phyloP scores from a whole-genome alignment of 2,888 invertebrate species.

The Bruchidius siliquastri region DNA sequence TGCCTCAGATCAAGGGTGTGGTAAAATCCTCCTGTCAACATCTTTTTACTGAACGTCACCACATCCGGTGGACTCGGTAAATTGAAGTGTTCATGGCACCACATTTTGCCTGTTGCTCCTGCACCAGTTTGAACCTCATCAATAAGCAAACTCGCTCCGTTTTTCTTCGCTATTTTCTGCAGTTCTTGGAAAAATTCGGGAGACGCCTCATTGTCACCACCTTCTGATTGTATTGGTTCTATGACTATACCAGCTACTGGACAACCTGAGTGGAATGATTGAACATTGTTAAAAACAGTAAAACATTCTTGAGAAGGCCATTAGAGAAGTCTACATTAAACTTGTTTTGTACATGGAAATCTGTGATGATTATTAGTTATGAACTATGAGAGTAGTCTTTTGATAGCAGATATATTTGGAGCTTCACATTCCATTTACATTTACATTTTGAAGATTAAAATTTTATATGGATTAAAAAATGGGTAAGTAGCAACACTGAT shows the following conservation, averaged over 20 bases:
- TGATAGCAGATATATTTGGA: too few relatives aligned
- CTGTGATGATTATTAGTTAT: too few relatives aligned
- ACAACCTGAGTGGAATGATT: conserved; percentile 17
- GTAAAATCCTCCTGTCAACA: conserved; percentile 94
- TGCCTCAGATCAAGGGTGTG: conserved; percentile 70
- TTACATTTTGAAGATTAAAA: too few relatives aligned
- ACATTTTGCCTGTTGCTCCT: conserved; percentile 96
- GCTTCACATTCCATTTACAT: too few relatives aligned
- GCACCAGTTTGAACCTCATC: conserved; percentile 99
- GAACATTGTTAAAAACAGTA: not conserved
- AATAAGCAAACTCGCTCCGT: conserved; percentile 75
- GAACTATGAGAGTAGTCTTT: too few relatives aligned
- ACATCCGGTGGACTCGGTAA: conserved; percentile 83
- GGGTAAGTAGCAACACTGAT: too few relatives aligned
- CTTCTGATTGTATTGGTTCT: conserved; percentile 97
- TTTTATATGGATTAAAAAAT: too few relatives aligned
- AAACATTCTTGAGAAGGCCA: too few relatives aligned
- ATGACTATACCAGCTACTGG: conserved; percentile 90
- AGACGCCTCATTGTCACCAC: conserved; percentile 93
- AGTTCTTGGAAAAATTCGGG: conserved; percentile 84
- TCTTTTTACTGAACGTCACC: conserved; percentile 97
- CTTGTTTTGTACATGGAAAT: too few relatives aligned
- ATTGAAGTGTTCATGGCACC: conserved; percentile 94
- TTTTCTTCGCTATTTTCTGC: conserved; percentile 73
- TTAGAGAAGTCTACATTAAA: too few relatives aligned